Percentiles rank a stretch among this genome's conserved stretches.
phyloP scores from a whole-genome alignment of 2,888 invertebrate genomes.

The Antitype chi region DNA sequence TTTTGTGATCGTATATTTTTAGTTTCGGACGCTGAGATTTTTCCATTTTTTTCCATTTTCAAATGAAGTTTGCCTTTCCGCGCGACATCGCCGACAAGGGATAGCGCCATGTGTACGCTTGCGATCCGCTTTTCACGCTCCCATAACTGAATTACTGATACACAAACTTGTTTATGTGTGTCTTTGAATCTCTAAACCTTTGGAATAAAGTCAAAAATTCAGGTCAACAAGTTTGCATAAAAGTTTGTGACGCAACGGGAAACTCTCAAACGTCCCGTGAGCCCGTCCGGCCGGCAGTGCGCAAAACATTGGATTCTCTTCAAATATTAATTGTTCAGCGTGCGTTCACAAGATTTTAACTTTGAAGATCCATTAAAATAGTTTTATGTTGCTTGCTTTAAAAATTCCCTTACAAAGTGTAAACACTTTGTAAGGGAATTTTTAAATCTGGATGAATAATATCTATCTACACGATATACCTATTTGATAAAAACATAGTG shows the following conservation, averaged over 20 bases:
- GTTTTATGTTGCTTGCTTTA: neutral
- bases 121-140: constrained; percentile 76
- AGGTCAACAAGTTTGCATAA: constrained; percentile 7
- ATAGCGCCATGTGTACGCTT: constrained; percentile 72
- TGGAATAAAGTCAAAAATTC: constrained; percentile 57
- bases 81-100: constrained; percentile 75
- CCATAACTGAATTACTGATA: constrained; percentile 75
- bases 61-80: constrained; percentile 73
- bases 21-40: constrained; percentile 18
- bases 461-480: too few species aligned
- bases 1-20: constrained; percentile 35
- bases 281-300: constrained; percentile 64
- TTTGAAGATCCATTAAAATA: constrained; percentile 16
- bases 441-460: constrained; percentile 5
- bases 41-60: constrained; percentile 60
- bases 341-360: constrained; percentile 56
- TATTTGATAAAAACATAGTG: neutral
- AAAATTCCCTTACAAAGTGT: too few species aligned
- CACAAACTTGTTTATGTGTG: constrained; percentile 55
- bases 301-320: constrained; percentile 71
- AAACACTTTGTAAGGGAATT: neutral
- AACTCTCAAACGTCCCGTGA: constrained; percentile 68
- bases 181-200: constrained; percentile 33
- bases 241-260: constrained; percentile 51
- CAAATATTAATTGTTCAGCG: constrained; percentile 70